Conservation (phyloP, 2,113 vertebrate species). For the Hydrolagus affinis region DNA sequence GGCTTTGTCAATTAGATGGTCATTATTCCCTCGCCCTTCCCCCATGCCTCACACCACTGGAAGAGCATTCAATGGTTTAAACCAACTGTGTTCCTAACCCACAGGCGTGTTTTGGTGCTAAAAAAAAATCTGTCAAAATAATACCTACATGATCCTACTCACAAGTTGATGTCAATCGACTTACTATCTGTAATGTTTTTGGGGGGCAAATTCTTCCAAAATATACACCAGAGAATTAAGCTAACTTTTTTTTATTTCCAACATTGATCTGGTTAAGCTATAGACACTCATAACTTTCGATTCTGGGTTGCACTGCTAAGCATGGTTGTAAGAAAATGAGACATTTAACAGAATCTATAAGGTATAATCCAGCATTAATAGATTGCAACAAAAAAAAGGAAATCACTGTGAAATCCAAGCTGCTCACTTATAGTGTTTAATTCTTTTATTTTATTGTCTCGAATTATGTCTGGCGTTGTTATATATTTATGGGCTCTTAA, state of each 20-base stretch:
- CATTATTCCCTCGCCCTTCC: no score
- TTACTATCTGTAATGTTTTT: slow-evolving; percentile 1
- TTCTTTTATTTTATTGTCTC: not conserved
- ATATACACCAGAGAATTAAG: slow-evolving; percentile 22
- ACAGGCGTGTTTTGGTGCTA: not conserved
- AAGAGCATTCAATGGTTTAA: not conserved
- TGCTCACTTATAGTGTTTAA: slow-evolving; percentile 11
- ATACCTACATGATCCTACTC: slow-evolving; percentile 10
- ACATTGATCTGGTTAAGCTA: slow-evolving; percentile 12
- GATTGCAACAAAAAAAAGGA: not conserved
- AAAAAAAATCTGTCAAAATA: slow-evolving; percentile 19
- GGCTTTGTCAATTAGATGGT: no score
- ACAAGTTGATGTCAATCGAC: not conserved
- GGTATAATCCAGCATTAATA: slow-evolving; percentile 20
- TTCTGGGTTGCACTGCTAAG: slow-evolving; percentile 24
- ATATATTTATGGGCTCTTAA: slow-evolving; percentile 26
- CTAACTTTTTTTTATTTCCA: slow-evolving; percentile 1
- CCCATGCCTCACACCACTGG: no score
- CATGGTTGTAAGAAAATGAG: slow-evolving; percentile 10
- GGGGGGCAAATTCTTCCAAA: slow-evolving; percentile 18
- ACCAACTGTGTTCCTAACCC: slow-evolving; percentile 12
- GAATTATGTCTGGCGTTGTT: slow-evolving; percentile 13
- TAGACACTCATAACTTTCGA: slow-evolving; percentile 11
- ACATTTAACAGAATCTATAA: slow-evolving; percentile 5
- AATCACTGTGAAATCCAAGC: slow-evolving; percentile 31